Base-by-base conservation (phyloP, 2,113 vertebrate species). In the Anser brachyrhynchus region DNA sequence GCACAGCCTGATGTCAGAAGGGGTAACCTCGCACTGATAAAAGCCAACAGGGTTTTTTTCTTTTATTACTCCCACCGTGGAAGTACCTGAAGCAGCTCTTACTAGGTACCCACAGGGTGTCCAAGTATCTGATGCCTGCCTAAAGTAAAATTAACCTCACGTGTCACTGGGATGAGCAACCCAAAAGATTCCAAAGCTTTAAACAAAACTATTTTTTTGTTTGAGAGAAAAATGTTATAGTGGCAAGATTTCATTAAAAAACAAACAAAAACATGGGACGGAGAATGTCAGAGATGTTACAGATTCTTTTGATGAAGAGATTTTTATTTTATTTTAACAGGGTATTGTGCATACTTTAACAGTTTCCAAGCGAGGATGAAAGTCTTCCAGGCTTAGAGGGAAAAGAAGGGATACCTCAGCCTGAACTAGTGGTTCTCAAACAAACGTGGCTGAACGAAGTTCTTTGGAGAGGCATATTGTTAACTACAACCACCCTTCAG, bases 21-120 rank as follows among this genome's bases (percentile, higher is more conserved):
- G 95, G 91, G 92, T 75, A 97, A 97, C 55, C 71, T 66, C 0
- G 2, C 65, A 46, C 67, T 84, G 91, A 95, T 70, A 95, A 79
- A 96, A 92, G n/a, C 54, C 84, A 96, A 55, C 16, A 54, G 28
- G 28, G 20, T 44, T 79, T 59, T 59, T 23, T 79, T 29, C 13
- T 21, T 65, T 65, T 83, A 41, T 52, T 22, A 66, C 13, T 71
- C 29, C 52, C 43, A 41, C 37, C 74, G 62, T 10, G 46, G 54
- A 93, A 85, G 39, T 13, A 57, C 33, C 57, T 90, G 75, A 81
- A 94, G n/a, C 43, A 79, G 75, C 41, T 92, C 69, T 73, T 78
- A 93, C 13, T 31, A 43, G 20, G 26, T 67, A 89, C 31, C 39
- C 25, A 21, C 51, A 44, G 13, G 19, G 35, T 46, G 31, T 87